phyloP scores from a whole-genome alignment of 2,888 invertebrate genomes.

The Calameuta filiformis region DNA sequence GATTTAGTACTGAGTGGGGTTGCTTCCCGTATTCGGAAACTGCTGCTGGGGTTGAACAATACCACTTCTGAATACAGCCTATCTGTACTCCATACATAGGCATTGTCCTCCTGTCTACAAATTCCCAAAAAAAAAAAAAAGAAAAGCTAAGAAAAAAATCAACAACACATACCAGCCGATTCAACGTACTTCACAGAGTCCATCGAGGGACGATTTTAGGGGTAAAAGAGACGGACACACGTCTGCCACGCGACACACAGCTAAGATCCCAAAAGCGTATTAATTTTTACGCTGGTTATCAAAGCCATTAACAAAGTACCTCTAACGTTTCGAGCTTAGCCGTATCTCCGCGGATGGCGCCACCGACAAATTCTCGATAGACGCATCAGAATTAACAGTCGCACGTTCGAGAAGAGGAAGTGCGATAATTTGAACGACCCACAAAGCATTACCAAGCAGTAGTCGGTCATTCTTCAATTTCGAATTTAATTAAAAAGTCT shows the following conservation, averaged over 20 bases:
- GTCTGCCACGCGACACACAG: conserved; percentile 12
- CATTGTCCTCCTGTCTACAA: conserved; percentile 39
- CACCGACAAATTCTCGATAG: no score
- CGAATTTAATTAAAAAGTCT: conserved; percentile 37
- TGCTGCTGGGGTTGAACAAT: not conserved
- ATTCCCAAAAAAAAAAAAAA: conserved; percentile 3
- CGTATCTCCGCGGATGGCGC: no score
- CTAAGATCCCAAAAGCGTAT: no score
- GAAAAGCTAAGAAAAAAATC: conserved; percentile 17
- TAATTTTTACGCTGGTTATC: no score
- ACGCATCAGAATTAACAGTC: conserved; percentile 22
- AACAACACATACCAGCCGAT: conserved; percentile 17
- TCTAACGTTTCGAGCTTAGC: conserved; percentile 3
- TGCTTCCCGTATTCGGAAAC: not conserved
- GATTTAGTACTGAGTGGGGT: conserved; percentile 25
- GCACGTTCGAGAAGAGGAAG: conserved; percentile 11
- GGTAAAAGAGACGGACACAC: not conserved
- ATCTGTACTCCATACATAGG: conserved; percentile 35
- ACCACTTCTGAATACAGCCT: conserved; percentile 18
- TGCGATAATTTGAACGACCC: conserved; percentile 30
- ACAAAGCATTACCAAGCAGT: conserved; percentile 25
- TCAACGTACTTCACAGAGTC: conserved; percentile 9
- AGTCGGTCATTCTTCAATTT: conserved; percentile 30
- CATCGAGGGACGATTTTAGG: not conserved
- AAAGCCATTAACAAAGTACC: not conserved